These are phyloP conservation scores for Drosophila nigrodunni DNA, from an alignment of 1,140 invertebrate species.

Conservation along the genomic window DNA sequence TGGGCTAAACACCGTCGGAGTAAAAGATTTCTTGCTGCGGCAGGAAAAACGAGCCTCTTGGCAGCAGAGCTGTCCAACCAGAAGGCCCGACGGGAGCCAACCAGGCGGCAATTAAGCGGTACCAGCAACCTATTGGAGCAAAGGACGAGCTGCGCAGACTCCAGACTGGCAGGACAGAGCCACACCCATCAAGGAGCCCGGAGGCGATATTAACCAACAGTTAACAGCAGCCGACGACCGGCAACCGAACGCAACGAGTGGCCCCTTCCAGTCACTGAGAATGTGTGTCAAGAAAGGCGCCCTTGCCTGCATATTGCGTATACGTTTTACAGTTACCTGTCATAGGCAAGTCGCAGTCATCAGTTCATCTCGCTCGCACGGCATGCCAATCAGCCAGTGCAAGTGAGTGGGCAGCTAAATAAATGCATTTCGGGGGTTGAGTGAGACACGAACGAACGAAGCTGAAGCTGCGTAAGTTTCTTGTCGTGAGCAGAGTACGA, in stretches of 20 bases:
- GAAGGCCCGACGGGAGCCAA: constrained; percentile 58
- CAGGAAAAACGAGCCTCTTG: constrained; percentile 12
- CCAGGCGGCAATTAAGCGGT: constrained; percentile 67
- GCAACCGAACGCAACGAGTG: constrained; percentile 16
- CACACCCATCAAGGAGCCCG: constrained; percentile 61
- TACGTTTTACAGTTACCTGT: constrained; percentile 58
- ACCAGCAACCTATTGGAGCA: constrained; percentile 70
- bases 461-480: constrained; percentile 54
- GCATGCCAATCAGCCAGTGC: constrained; percentile 1
- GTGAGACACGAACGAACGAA: constrained; percentile 46
- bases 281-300: constrained; percentile 70
- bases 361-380: constrained; percentile 37
- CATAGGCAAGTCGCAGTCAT: constrained; percentile 43
- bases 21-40: constrained; percentile 23
- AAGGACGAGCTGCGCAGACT: constrained; percentile 74
- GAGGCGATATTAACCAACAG: constrained; percentile 66
- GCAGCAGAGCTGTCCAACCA: constrained; percentile 53
- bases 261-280: constrained; percentile 16
- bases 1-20: constrained; percentile 32
- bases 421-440: constrained; percentile 67
- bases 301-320: constrained; percentile 16
- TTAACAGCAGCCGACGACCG: constrained; percentile 56
- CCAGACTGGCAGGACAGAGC: constrained; percentile 36
- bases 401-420: constrained; percentile 31
- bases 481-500: constrained; percentile 42